These are phyloP conservation scores for Phrynocephalus vlangalii DNA, from an alignment of 2,797 vertebrate genomes.

Conservation along the genomic window DNA sequence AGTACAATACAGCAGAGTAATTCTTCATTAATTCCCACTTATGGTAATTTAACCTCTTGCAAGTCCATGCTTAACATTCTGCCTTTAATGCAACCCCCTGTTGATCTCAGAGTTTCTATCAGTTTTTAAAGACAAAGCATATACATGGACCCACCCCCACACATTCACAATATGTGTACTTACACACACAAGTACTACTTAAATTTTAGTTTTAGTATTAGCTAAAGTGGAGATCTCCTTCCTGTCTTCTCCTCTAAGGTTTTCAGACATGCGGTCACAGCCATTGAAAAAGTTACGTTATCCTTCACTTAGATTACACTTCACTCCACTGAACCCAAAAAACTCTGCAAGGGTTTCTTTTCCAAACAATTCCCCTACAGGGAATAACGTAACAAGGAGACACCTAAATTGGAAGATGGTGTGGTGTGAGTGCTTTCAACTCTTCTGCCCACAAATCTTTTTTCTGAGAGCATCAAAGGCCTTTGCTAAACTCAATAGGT, in stretches of 20 bases:
- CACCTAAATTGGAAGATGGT: slow-evolving; percentile 30
- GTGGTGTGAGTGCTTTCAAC: slow-evolving; percentile 17
- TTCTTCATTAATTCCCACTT: no score
- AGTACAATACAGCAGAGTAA: no score
- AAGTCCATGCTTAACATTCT: background rate
- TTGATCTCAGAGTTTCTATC: background rate
- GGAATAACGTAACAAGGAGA: slow-evolving; percentile 24
- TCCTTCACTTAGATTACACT: slow-evolving; percentile 43
- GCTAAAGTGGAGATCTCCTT: background rate
- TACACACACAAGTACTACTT: background rate
- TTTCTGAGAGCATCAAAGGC: background rate
- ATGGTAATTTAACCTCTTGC: no score
- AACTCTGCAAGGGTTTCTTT: slow-evolving; percentile 29
- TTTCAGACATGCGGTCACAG: background rate
- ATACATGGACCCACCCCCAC: no score
- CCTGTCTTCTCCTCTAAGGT: background rate
- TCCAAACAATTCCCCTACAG: background rate
- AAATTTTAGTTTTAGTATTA: background rate
- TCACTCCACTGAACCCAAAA: slow-evolving; percentile 57
- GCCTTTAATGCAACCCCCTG: background rate
- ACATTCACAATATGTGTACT: no score
- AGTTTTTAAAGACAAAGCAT: background rate
- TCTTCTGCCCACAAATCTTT: background rate
- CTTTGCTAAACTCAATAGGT: no score
- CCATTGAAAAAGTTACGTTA: background rate